Conservation (phyloP, 1,140 invertebrate species). For the Diabrotica virgifera region DNA sequence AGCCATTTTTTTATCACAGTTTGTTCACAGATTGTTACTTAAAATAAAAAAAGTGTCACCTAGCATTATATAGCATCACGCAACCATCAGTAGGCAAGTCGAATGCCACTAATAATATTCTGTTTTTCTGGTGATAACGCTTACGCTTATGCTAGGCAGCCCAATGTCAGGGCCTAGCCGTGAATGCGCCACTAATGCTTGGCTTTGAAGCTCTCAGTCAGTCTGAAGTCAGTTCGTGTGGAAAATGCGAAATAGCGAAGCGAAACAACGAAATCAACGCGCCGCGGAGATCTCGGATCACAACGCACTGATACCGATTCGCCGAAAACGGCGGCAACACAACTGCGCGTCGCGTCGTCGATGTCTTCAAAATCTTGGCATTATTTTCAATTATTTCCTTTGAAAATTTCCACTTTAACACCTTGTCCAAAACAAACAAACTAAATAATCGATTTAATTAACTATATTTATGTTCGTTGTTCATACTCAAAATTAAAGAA, state of each 20-base stretch:
- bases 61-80: conserved; percentile 8
- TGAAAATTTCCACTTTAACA: background rate
- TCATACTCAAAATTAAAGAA: too few relatives aligned
- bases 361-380: conserved; percentile 9
- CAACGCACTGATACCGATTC: conserved; percentile 12
- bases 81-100: conserved; percentile 15
- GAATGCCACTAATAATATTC: conserved; percentile 37
- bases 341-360: background rate
- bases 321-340: conserved; percentile 11
- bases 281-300: conserved; percentile 8
- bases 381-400: conserved; percentile 5
- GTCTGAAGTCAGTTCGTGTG: conserved; percentile 4
- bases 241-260: conserved; percentile 3
- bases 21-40: conserved; percentile 9
- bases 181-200: conserved; percentile 23
- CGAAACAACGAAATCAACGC: conserved; percentile 7
- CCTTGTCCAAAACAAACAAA: background rate
- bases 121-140: background rate
- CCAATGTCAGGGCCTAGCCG: conserved; percentile 38
- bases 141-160: conserved; percentile 11
- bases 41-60: conserved; percentile 9
- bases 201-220: background rate
- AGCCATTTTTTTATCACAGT: conserved; percentile 37
- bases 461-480: background rate
- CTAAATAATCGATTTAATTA: background rate